phyloP scores from a whole-genome alignment of 1,140 invertebrate species.

The Argopecten irradians region DNA sequence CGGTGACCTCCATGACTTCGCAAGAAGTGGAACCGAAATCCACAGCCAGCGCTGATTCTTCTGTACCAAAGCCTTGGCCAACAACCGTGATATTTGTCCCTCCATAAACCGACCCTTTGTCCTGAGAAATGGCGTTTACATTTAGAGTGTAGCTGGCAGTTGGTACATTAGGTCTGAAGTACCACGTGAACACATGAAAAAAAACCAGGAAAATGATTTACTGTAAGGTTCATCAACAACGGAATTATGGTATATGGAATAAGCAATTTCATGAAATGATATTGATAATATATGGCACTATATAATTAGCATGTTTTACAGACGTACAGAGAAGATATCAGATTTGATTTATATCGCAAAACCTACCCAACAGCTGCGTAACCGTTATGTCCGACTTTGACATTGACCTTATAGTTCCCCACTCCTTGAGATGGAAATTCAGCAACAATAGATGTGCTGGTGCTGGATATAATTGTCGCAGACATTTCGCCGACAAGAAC shows the following conservation, averaged over 20 bases:
- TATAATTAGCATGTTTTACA: background rate
- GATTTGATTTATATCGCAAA: too few species aligned
- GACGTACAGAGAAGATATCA: too few species aligned
- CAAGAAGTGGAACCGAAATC: constrained; percentile 59
- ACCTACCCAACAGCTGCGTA: constrained; percentile 41
- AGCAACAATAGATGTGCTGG: constrained; percentile 53
- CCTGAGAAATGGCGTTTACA: constrained; percentile 61
- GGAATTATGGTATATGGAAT: too few species aligned
- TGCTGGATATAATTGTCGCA: constrained; percentile 42
- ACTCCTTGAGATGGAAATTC: constrained; percentile 51
- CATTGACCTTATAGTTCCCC: constrained; percentile 55
- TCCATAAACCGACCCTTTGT: constrained; percentile 66
- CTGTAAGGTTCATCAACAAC: too few species aligned
- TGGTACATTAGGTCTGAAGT: constrained; percentile 56
- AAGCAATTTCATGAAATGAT: too few species aligned
- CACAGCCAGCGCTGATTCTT: constrained; percentile 43
- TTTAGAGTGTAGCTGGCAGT: constrained; percentile 46
- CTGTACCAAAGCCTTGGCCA: constrained; percentile 64
- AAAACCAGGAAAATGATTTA: background rate
- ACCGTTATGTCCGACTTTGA: constrained; percentile 35
- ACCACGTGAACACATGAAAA: background rate
- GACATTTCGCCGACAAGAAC: constrained; percentile 52
- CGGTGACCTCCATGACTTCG: constrained; percentile 49
- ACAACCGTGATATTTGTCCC: constrained; percentile 65
- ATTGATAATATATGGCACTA: too few species aligned